phyloP scores from a whole-genome alignment of 2,888 invertebrate genomes.

The Lithosia quadra region DNA sequence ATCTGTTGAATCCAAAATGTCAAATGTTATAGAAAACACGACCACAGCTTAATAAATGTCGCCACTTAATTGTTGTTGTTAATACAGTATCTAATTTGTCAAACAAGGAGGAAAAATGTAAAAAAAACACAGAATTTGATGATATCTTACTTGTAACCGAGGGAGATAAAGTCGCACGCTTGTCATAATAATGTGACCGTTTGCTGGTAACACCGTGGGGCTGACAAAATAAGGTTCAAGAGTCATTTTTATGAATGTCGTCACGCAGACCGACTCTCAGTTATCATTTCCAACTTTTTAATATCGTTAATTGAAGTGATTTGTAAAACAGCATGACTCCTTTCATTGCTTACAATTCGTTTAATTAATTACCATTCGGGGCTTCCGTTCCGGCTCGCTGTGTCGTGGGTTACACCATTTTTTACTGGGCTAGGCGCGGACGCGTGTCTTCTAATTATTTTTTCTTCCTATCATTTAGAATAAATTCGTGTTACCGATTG shows the following conservation, averaged over 20 bases:
- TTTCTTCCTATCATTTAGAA: conserved; percentile 39
- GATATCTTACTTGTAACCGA: conserved; percentile 55
- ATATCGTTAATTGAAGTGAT: conserved; percentile 87
- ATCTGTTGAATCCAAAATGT: conserved; percentile 21
- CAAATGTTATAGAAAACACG: conserved; percentile 31
- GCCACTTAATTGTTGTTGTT: conserved; percentile 55
- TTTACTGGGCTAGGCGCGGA: conserved; percentile 70
- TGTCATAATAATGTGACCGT: conserved; percentile 65
- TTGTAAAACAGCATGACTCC: conserved; percentile 87
- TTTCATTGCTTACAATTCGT: conserved; percentile 86
- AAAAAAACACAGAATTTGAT: conserved; percentile 39
- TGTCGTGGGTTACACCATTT: conserved; percentile 77
- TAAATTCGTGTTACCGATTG: conserved; percentile 36
- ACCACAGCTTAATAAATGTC: conserved; percentile 50
- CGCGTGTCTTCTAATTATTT: conserved; percentile 68
- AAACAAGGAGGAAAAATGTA: conserved; percentile 38
- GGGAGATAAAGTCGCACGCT: conserved; percentile 81
- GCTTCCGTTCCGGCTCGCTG: conserved; percentile 81
- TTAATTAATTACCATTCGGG: conserved; percentile 85
- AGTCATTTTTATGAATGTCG: conserved; percentile 65
- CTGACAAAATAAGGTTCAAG: conserved; percentile 56
- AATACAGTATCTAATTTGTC: conserved; percentile 51
- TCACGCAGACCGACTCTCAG: conserved; percentile 72
- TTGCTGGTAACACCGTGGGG: conserved; percentile 54
- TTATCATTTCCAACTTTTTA: conserved; percentile 83